phyloP scores from a whole-genome alignment of 2,113 vertebrate species.

The Brachyistius frenatus region DNA sequence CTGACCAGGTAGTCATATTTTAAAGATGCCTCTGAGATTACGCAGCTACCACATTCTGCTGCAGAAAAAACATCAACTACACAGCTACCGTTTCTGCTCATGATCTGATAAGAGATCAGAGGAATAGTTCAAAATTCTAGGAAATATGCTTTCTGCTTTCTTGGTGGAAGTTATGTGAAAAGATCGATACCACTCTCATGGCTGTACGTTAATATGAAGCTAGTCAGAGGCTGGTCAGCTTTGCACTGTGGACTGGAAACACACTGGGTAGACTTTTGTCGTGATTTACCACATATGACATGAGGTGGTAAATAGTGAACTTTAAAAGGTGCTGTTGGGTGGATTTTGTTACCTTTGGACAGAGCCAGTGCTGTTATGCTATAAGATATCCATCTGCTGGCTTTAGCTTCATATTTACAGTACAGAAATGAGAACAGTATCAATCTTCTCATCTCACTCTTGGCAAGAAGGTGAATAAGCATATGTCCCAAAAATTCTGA shows the following conservation, averaged over 20 bases:
- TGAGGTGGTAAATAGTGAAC: background rate
- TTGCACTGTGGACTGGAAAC: background rate
- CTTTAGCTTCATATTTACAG: background rate
- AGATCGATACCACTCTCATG: too few species aligned
- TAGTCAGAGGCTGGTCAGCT: background rate
- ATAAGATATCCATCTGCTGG: background rate
- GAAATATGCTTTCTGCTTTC: background rate
- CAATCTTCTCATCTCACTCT: background rate
- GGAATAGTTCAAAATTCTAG: background rate
- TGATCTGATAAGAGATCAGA: conserved; percentile 24
- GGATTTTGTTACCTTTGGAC: background rate
- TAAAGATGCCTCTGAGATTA: conserved; percentile 29
- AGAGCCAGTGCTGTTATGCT: background rate
- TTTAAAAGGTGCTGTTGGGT: background rate
- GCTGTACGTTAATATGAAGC: background rate
- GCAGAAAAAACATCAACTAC: conserved; percentile 17
- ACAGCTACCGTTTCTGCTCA: background rate
- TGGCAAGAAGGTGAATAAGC: conserved; percentile 7
- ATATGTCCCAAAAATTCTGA: conserved; percentile 19
- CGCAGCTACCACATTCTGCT: conserved; percentile 12
- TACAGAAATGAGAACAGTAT: background rate
- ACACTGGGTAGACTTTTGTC: background rate
- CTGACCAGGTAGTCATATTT: conserved; percentile 3
- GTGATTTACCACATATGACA: background rate
- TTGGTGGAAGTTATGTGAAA: too few species aligned